Conservation (phyloP, 2,797 vertebrate species). For the Nyctibius grandis region DNA sequence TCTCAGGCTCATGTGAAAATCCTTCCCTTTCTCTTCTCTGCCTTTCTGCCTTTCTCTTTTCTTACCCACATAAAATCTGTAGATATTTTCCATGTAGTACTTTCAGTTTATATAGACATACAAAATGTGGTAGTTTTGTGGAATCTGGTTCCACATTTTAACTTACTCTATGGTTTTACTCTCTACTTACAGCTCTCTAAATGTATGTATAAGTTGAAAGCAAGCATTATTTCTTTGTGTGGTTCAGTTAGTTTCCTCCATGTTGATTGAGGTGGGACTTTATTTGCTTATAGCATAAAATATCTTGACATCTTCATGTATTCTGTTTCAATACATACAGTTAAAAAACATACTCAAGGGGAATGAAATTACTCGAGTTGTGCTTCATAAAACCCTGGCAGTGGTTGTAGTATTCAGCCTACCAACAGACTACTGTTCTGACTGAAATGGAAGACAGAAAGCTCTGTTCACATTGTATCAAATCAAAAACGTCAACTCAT, state of each 20-base stretch:
- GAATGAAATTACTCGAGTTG: neutral
- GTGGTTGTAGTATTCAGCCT: neutral
- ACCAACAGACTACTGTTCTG: neutral
- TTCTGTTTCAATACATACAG: neutral
- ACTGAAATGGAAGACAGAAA: neutral
- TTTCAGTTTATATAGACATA: neutral
- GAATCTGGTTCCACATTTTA: neutral
- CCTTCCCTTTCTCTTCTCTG: too few relatives aligned
- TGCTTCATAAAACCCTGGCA: neutral
- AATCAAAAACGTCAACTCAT: slow-evolving; percentile 7
- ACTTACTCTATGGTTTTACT: neutral
- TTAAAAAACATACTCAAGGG: neutral
- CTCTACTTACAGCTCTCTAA: neutral
- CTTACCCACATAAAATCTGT: neutral
- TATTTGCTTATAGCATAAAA: slow-evolving; percentile 11
- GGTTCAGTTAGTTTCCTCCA: neutral
- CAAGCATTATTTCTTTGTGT: neutral
- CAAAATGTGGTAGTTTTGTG: neutral
- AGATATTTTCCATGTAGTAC: neutral
- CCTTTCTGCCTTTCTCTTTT: neutral
- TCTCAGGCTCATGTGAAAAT: neutral
- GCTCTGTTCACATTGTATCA: neutral
- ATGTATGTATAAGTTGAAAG: neutral
- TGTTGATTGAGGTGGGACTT: neutral
- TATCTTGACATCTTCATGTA: neutral